These are phyloP conservation scores for Eutolmus rufibarbis DNA, from an alignment of 2,888 invertebrate genomes.

Conservation along the genomic window DNA sequence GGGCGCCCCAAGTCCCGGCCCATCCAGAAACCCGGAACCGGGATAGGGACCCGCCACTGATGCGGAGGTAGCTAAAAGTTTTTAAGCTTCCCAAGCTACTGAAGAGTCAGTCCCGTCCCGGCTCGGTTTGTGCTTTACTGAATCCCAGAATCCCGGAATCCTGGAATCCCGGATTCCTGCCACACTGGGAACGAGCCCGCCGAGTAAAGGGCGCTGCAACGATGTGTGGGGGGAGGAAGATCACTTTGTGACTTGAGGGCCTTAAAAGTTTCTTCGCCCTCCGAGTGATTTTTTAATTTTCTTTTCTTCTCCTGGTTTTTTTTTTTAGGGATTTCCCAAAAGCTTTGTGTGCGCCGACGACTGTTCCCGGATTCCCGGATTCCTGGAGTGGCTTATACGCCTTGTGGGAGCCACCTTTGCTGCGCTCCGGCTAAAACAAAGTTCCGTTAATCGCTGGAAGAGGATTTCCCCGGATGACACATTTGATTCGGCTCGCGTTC, in stretches of 20 bases:
- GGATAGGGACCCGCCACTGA: neutral
- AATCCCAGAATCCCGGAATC: neutral
- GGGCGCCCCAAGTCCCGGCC: neutral
- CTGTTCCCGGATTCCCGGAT: neutral
- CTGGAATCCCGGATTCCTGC: neutral
- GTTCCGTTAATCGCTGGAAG: slow-evolving; percentile 32
- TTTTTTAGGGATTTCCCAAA: neutral
- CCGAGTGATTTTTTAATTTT: slow-evolving; percentile 33
- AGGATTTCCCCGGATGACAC: slow-evolving; percentile 29
- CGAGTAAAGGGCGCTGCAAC: neutral
- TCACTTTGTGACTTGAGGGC: slow-evolving; percentile 5
- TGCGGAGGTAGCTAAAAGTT: neutral
- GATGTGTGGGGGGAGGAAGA: neutral
- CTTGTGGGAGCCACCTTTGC: slow-evolving; percentile 31
- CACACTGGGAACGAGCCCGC: neutral
- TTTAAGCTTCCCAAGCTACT: slow-evolving; percentile 8
- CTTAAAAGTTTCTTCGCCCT: slow-evolving; percentile 23
- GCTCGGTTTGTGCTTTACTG: slow-evolving; percentile 22
- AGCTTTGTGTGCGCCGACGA: neutral
- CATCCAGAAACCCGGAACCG: neutral
- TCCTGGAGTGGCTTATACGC: slow-evolving; percentile 20
- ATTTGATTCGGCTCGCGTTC: slow-evolving; percentile 27
- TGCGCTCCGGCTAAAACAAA: slow-evolving; percentile 6
- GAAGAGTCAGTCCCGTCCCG: neutral
- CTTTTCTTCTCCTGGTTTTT: neutral